These are phyloP conservation scores for Protobothrops flavoviridis DNA, from an alignment of 2,113 vertebrate species.

Conservation along the genomic window DNA sequence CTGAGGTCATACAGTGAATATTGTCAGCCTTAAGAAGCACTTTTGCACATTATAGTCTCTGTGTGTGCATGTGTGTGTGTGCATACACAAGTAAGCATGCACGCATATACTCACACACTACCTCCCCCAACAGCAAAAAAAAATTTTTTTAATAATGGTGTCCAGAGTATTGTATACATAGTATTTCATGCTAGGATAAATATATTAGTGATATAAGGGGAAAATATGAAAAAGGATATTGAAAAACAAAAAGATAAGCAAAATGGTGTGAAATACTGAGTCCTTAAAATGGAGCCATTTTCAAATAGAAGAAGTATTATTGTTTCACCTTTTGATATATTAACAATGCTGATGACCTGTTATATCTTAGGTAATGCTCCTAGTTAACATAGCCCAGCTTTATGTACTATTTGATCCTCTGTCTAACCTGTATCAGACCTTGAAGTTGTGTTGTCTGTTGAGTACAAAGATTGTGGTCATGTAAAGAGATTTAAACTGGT, in stretches of 20 bases:
- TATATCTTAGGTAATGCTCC: conserved; percentile 64
- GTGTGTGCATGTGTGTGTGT: not conserved
- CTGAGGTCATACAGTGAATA: conserved; percentile 61
- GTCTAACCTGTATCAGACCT: conserved; percentile 69
- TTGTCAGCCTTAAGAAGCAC: conserved; percentile 39
- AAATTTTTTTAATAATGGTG: conserved; percentile 64
- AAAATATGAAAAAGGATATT: conserved; percentile 65
- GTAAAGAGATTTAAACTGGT: conserved; percentile 67
- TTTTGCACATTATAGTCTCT: conserved; percentile 41
- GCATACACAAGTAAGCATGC: not conserved
- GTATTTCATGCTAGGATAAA: conserved; percentile 52
- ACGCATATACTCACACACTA: not conserved
- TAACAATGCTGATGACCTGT: conserved; percentile 62
- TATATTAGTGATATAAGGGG: conserved; percentile 59
- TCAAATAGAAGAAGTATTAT: conserved; percentile 61
- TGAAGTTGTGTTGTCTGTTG: conserved; percentile 56
- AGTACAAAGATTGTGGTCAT: conserved; percentile 66
- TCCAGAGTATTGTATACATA: conserved; percentile 30
- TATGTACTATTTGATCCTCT: conserved; percentile 66
- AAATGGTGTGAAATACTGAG: conserved; percentile 73
- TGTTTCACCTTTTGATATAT: conserved; percentile 65
- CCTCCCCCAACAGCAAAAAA: conserved; percentile 45
- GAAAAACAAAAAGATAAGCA: conserved; percentile 68
- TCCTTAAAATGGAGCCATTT: conserved; percentile 67
- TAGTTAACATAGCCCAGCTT: conserved; percentile 57